Conservation (phyloP, 2,797 vertebrate species). For the Hyperoplus lanceolatus region DNA sequence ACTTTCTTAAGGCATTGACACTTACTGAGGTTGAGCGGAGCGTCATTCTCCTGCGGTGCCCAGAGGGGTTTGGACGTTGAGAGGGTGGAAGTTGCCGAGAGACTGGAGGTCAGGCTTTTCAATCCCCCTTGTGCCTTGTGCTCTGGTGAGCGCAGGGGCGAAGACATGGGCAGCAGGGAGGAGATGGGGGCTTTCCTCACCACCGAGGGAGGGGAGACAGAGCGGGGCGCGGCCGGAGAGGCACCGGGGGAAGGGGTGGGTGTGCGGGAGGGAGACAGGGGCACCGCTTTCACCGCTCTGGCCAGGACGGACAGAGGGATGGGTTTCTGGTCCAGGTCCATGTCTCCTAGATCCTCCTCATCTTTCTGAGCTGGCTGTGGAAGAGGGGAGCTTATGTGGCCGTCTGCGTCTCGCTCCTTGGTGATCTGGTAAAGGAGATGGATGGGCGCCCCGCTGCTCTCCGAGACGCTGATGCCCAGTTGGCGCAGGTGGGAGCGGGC, state of each 20-base stretch:
- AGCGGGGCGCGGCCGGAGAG: slow-evolving; percentile 79
- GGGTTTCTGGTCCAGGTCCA: slow-evolving; percentile 80
- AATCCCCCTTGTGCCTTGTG: slow-evolving; percentile 82
- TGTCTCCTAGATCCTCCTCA: slow-evolving; percentile 73
- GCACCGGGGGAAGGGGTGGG: slow-evolving; percentile 72
- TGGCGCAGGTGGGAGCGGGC: slow-evolving; percentile 93
- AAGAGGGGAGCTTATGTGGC: slow-evolving; percentile 51
- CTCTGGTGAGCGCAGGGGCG: slow-evolving; percentile 88
- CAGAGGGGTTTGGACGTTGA: slow-evolving; percentile 89
- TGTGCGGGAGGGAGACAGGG: slow-evolving; percentile 67
- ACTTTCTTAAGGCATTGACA: neutral
- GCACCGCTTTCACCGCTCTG: slow-evolving; percentile 70
- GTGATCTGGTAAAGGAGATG: slow-evolving; percentile 91
- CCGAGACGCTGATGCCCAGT: slow-evolving; percentile 90
- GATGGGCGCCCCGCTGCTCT: slow-evolving; percentile 92
- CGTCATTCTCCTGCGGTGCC: slow-evolving; percentile 92
- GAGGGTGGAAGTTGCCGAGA: slow-evolving; percentile 79
- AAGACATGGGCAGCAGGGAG: slow-evolving; percentile 88
- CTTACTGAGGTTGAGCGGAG: slow-evolving; percentile 97
- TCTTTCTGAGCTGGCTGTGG: slow-evolving; percentile 67
- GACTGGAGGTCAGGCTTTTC: slow-evolving; percentile 82
- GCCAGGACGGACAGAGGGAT: slow-evolving; percentile 74
- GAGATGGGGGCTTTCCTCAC: slow-evolving; percentile 92
- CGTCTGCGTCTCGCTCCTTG: slow-evolving; percentile 86
- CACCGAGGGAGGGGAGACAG: slow-evolving; percentile 87